These are phyloP conservation scores for Diaprepes abbreviatus DNA, from an alignment of 2,888 invertebrate species.

Conservation along the genomic window DNA sequence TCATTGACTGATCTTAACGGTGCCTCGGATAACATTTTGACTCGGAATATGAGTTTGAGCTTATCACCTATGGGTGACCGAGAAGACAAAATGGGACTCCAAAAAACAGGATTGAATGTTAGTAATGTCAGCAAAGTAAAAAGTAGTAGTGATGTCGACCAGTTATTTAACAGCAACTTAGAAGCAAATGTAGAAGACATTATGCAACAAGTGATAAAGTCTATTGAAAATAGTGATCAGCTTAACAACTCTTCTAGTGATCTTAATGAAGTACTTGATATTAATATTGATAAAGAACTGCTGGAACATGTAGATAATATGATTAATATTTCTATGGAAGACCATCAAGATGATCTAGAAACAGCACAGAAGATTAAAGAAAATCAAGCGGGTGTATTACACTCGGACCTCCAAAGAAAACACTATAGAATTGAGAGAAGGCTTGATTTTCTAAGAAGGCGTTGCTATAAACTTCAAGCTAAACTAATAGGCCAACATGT, in stretches of 20 bases:
- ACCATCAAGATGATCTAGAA: slow-evolving; percentile 66
- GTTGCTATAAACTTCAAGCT: slow-evolving; percentile 83
- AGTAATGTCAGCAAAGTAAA: slow-evolving; percentile 63
- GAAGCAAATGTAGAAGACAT: slow-evolving; percentile 75
- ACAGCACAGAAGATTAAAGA: slow-evolving; percentile 66
- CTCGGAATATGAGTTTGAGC: slow-evolving; percentile 68
- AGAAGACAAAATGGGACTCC: slow-evolving; percentile 68
- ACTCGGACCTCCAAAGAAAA: slow-evolving; percentile 68
- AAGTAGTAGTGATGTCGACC: slow-evolving; percentile 72
- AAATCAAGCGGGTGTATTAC: slow-evolving; percentile 69
- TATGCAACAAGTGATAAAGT: slow-evolving; percentile 80
- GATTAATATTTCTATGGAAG: slow-evolving; percentile 69
- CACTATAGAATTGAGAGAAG: slow-evolving; percentile 78
- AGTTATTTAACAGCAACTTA: slow-evolving; percentile 73
- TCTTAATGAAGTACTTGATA: slow-evolving; percentile 61
- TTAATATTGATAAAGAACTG: slow-evolving; percentile 64
- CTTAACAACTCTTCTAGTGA: slow-evolving; percentile 59
- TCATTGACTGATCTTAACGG: slow-evolving; percentile 53
- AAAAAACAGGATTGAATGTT: slow-evolving; percentile 72
- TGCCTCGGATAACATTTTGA: slow-evolving; percentile 60
- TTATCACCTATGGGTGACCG: slow-evolving; percentile 72
- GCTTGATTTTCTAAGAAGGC: slow-evolving; percentile 79
- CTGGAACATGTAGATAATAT: slow-evolving; percentile 70
- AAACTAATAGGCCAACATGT: slow-evolving; percentile 82
- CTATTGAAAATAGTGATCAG: slow-evolving; percentile 74